A percentile compares a stretch with the other conserved stretches of the same genome.
phyloP scores from a whole-genome alignment of 2,797 vertebrate species.

The Champsocephalus esox region DNA sequence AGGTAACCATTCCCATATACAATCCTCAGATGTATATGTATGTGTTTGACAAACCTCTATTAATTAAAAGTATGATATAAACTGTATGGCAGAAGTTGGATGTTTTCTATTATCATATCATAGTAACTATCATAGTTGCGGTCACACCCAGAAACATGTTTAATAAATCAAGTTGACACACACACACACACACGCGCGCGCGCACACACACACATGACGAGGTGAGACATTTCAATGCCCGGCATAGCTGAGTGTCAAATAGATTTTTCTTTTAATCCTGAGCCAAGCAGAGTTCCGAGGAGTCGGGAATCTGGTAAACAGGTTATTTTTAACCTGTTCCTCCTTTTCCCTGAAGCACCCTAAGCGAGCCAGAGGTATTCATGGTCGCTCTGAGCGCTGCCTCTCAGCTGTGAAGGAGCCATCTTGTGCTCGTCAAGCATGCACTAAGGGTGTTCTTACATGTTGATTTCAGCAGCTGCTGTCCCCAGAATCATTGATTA shows the following conservation, averaged over 20 bases:
- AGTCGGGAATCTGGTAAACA: slow-evolving; percentile 65
- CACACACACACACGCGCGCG: background rate
- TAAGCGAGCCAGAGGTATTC: slow-evolving; percentile 42
- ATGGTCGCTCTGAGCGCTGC: slow-evolving; percentile 22
- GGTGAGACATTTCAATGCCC: slow-evolving; percentile 12
- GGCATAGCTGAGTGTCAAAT: slow-evolving; percentile 58
- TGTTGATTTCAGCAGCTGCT: slow-evolving; percentile 1
- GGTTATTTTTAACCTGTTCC: slow-evolving; percentile 68
- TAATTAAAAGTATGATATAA: too few species aligned
- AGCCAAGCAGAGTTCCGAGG: slow-evolving; percentile 49
- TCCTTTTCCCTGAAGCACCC: slow-evolving; percentile 36
- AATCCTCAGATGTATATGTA: background rate
- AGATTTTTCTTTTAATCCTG: slow-evolving; percentile 60
- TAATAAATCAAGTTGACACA: background rate
- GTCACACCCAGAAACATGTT: too few species aligned
- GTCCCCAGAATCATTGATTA: slow-evolving; percentile 36
- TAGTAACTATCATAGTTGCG: background rate
- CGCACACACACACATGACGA: background rate
- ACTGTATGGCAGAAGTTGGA: too few species aligned
- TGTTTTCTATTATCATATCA: too few species aligned
- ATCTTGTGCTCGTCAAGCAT: slow-evolving; percentile 34
- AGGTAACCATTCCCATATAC: background rate
- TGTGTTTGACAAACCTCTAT: background rate
- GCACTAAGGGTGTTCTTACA: slow-evolving; percentile 1
- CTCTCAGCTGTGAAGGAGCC: slow-evolving; percentile 31